Evolutionary conservation across 2,888 invertebrate species (phyloP).

Genomic region (Drosophila mayaguana): DNA sequence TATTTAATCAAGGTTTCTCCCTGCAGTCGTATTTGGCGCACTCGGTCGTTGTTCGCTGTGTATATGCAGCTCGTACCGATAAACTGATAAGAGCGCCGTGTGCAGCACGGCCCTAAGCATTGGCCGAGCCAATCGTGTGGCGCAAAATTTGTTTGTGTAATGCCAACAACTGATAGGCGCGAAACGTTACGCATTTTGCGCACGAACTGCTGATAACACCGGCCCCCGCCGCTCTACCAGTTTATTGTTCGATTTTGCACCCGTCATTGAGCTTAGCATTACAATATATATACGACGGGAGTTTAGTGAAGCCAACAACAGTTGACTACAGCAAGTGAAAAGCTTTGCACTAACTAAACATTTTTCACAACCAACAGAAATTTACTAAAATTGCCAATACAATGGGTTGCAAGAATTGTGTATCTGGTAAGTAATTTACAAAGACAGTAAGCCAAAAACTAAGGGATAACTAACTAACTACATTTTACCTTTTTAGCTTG

Average conservation of each 20-base stretch:
- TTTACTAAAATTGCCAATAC: slow-evolving; percentile 1
- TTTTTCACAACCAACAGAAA: neutral
- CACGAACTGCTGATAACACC: slow-evolving; percentile 59
- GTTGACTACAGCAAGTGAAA: slow-evolving; percentile 25
- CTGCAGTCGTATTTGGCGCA: slow-evolving; percentile 8
- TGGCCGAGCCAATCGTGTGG: slow-evolving; percentile 18
- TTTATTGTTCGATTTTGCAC: slow-evolving; percentile 31
- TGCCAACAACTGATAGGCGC: slow-evolving; percentile 32
- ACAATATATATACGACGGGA: slow-evolving; percentile 29
- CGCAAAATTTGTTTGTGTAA: slow-evolving; percentile 38
- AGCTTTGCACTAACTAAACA: slow-evolving; percentile 26
- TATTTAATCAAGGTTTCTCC: slow-evolving; percentile 31
- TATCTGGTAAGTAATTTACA: slow-evolving; percentile 53
- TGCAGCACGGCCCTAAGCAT: slow-evolving; percentile 35
- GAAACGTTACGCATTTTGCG: slow-evolving; percentile 52
- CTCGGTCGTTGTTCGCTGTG: slow-evolving; percentile 5
- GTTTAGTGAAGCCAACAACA: slow-evolving; percentile 13
- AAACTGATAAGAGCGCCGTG: slow-evolving; percentile 53
- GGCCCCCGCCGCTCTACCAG: slow-evolving; percentile 1
- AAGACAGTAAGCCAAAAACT: neutral
- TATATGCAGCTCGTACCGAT: slow-evolving; percentile 43
- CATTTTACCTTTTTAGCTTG: slow-evolving; percentile 48
- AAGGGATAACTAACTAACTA: neutral
- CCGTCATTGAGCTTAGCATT: slow-evolving; percentile 15
- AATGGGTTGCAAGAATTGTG: slow-evolving; percentile 73